Base-by-base conservation (phyloP, 2,797 vertebrate species). In the Myotis pilosus region DNA sequence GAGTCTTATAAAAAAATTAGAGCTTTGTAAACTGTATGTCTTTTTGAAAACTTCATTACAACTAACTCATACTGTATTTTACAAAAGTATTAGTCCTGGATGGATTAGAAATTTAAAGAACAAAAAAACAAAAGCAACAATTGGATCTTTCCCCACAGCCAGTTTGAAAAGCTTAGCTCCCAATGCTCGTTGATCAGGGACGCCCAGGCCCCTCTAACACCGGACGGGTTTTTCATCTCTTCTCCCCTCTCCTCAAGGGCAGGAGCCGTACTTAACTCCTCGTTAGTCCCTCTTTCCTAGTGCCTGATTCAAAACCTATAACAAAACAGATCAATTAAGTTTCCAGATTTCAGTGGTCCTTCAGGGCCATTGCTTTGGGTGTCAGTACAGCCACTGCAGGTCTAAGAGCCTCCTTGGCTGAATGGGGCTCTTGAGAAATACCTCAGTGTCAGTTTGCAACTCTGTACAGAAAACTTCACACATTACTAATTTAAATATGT, bases 281-380 rank as follows among this genome's bases (percentile, higher is more conserved):
- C 75, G 87, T 84, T 49, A 84, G 91, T 53, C 17, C 28, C n/a
- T 92, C 49, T 86, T 87, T 86, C 51, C 75, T 47, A 79, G 41
- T n/a, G 30, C 38, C 71, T 94, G 57, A 33, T 74, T 69, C 55
- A 83, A 95, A 81, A 83, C 23, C 28, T 87, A 25, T 30, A 76
- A 75, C 33, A 89, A 93, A 51, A 44, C 7, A 64, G 30, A 66
- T 71, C 10, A 72, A 28, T 16, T 8, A 36, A 91, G 57, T 23
- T 74, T 81, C 72, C 47, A 64, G 51, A 51, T 71, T 53, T 44
- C 17, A 47, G 10, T 38, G n/a, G 76, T 13, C 49, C 66, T 62
- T 41, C 7, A 57, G 49, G 33, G 49, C 60, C 49, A 10, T 55
- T 8, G 16, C 71, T 47, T 2, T 69, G 38, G 64, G 20, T 60